Evolutionary conservation across 2,797 vertebrate genomes (phyloP).

Genomic region (Streptopelia turtur): DNA sequence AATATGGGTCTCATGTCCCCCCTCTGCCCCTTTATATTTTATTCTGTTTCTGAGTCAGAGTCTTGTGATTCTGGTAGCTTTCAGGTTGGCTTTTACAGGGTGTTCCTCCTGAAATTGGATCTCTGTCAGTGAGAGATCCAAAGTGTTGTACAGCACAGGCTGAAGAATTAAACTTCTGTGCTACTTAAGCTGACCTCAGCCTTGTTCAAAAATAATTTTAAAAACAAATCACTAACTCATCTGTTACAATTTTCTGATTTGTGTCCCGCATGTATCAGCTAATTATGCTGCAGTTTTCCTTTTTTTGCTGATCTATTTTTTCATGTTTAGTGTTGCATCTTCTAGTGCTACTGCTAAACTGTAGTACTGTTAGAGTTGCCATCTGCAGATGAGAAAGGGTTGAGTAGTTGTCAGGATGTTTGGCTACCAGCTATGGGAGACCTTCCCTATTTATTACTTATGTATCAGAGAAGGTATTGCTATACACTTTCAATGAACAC

Average conservation of each 20-base stretch:
- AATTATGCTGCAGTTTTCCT: neutral
- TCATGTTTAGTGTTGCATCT: neutral
- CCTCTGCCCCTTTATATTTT: accelerated
- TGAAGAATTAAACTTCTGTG: neutral
- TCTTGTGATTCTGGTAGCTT: neutral
- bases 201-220: neutral
- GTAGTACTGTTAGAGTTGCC: neutral
- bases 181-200: neutral
- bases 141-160: neutral
- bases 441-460: neutral
- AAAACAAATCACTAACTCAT: accelerated
- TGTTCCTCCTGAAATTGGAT: neutral
- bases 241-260: neutral
- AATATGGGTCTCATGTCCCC: accelerated
- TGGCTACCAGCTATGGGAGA: neutral
- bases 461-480: neutral
- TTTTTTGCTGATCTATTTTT: neutral
- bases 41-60: neutral
- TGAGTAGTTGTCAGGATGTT: neutral
- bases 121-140: accelerated
- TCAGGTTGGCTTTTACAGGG: neutral
- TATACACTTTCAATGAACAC: neutral
- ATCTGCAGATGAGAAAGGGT: neutral
- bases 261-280: accelerated
- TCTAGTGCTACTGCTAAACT: neutral